phyloP scores from a whole-genome alignment of 2,797 vertebrate species.

The Bovichtus variegatus region DNA sequence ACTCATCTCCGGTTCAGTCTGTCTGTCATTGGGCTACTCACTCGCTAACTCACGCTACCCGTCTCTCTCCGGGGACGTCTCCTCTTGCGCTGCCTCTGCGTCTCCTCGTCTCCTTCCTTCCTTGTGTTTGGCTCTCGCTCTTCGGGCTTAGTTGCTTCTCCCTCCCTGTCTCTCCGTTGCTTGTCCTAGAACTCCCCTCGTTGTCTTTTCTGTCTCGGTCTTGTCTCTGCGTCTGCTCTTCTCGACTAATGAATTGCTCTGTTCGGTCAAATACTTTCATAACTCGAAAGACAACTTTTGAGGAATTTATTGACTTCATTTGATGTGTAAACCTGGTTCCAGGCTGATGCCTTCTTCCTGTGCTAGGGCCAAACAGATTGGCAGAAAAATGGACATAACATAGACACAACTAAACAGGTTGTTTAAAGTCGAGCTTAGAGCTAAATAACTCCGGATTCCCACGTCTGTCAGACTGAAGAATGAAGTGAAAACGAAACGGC shows the following conservation, averaged over 20 bases:
- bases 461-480: slow-evolving; percentile 17
- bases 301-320: slow-evolving; percentile 2
- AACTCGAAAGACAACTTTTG: background rate
- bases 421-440: background rate
- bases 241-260: slow-evolving; percentile 1
- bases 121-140: slow-evolving; percentile 65
- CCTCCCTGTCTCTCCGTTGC: slow-evolving; percentile 28
- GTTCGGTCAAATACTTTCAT: background rate
- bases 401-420: background rate
- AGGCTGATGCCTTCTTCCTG: background rate
- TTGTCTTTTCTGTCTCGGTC: slow-evolving; percentile 16
- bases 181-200: slow-evolving; percentile 25
- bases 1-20: slow-evolving; percentile 78
- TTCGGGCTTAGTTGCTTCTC: slow-evolving; percentile 42
- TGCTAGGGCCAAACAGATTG: slow-evolving; percentile 1
- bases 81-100: slow-evolving; percentile 76
- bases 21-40: slow-evolving; percentile 79
- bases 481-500: slow-evolving; percentile 10
- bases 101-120: slow-evolving; percentile 72
- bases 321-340: background rate
- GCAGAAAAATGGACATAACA: background rate
- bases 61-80: slow-evolving; percentile 70
- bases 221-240: background rate
- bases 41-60: slow-evolving; percentile 72
- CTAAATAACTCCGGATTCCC: slow-evolving; percentile 11